phyloP scores from a whole-genome alignment of 2,888 invertebrate species.

The Xanthorhoe spadicearia region DNA sequence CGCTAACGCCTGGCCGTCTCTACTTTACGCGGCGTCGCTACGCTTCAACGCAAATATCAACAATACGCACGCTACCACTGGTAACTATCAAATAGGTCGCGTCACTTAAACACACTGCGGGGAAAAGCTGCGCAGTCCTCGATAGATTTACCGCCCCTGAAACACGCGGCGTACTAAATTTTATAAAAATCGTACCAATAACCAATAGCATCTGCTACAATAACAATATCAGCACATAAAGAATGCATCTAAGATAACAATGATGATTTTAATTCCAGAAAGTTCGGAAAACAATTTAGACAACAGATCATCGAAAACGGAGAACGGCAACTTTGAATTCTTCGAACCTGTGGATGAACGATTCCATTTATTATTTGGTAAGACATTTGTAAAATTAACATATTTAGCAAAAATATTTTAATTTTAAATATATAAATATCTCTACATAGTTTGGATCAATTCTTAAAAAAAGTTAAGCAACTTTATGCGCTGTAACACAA shows the following conservation, averaged over 20 bases:
- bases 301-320: constrained; percentile 74
- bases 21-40: constrained; percentile 96
- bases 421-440: too few relatives aligned
- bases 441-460: too few relatives aligned
- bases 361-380: constrained; percentile 96
- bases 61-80: constrained; percentile 27
- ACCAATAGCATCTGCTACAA: too few relatives aligned
- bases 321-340: constrained; percentile 80
- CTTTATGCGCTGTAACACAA: too few relatives aligned
- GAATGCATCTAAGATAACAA: too few relatives aligned
- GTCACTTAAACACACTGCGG: too few relatives aligned
- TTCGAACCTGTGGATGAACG: constrained; percentile 83
- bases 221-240: too few relatives aligned
- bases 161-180: too few relatives aligned
- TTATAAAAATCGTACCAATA: too few relatives aligned
- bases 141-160: too few relatives aligned
- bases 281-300: constrained; percentile 62
- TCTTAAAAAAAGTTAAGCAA: too few relatives aligned
- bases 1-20: constrained; percentile 96
- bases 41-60: constrained; percentile 77
- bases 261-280: constrained; percentile 54
- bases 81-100: constrained; percentile 30
- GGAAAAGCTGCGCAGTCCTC: too few relatives aligned
- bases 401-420: background rate
- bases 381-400: background rate